These are phyloP conservation scores for Lydus trimaculatus DNA, from an alignment of 2,888 invertebrate genomes.

Conservation along the genomic window DNA sequence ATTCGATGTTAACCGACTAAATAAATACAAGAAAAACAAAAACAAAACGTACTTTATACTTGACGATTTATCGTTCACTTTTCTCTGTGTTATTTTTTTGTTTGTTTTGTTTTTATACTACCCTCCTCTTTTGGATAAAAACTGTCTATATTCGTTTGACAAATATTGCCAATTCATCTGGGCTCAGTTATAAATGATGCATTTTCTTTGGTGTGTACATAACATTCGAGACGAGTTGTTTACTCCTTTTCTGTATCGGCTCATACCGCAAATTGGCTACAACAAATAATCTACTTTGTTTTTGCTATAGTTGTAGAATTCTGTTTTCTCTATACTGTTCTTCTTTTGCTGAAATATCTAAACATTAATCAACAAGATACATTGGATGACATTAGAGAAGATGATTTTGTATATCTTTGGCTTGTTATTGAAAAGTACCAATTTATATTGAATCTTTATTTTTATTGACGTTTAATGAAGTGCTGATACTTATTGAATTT, in stretches of 20 bases:
- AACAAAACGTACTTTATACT: not conserved
- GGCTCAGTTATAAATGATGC: slow-evolving; percentile 32
- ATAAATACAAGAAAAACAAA: not conserved
- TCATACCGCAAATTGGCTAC: slow-evolving; percentile 37
- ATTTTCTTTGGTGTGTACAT: slow-evolving; percentile 30
- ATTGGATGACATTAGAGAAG: not conserved
- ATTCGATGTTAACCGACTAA: not conserved
- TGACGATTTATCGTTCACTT: not conserved
- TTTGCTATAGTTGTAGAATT: slow-evolving; percentile 22
- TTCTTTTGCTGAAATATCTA: not conserved
- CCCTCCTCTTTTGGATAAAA: not conserved
- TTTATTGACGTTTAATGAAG: not conserved
- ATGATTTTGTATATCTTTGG: not conserved
- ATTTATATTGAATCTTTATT: not conserved
- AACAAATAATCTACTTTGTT: slow-evolving; percentile 37
- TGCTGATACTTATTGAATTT: slow-evolving; percentile 11
- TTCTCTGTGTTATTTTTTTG: not conserved
- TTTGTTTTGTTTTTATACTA: not conserved
- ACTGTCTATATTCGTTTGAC: slow-evolving; percentile 17
- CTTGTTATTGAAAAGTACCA: not conserved
- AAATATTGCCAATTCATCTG: slow-evolving; percentile 29
- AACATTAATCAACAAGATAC: not conserved
- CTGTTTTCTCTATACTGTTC: not conserved
- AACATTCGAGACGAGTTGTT: slow-evolving; percentile 25
- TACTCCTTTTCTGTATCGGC: slow-evolving; percentile 31